Conservation (phyloP, 2,888 invertebrate species). For the Watsonalla cultraria region DNA sequence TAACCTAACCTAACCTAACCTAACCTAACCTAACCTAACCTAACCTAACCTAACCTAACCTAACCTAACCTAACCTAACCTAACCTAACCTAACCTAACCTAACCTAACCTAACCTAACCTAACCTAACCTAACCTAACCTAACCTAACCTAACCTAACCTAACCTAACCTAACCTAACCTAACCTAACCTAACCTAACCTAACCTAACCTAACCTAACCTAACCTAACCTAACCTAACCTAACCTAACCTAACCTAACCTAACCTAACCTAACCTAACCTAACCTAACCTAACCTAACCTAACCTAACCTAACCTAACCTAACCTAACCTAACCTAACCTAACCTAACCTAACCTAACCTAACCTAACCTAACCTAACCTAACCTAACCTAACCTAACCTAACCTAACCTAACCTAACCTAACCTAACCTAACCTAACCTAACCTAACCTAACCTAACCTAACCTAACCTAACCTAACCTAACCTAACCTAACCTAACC, state of each 20-base stretch:
- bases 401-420: slow-evolving; percentile 13
- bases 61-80: background rate
- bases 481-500: slow-evolving; percentile 13
- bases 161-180: background rate
- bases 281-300: slow-evolving; percentile 6
- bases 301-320: slow-evolving; percentile 10
- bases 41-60: background rate
- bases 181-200: background rate
- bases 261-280: slow-evolving; percentile 9
- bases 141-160: background rate
- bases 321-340: slow-evolving; percentile 13
- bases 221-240: slow-evolving; percentile 4
- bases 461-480: slow-evolving; percentile 12
- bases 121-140: background rate
- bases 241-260: slow-evolving; percentile 10
- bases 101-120: background rate
- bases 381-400: slow-evolving; percentile 13
- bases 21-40: background rate
- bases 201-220: background rate
- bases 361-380: slow-evolving; percentile 13
- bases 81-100: background rate
- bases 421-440: slow-evolving; percentile 13
- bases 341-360: slow-evolving; percentile 13
- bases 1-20: background rate
- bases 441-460: slow-evolving; percentile 14